Conservation (phyloP, 2,113 vertebrate species). For the Myotis yumanensis region DNA sequence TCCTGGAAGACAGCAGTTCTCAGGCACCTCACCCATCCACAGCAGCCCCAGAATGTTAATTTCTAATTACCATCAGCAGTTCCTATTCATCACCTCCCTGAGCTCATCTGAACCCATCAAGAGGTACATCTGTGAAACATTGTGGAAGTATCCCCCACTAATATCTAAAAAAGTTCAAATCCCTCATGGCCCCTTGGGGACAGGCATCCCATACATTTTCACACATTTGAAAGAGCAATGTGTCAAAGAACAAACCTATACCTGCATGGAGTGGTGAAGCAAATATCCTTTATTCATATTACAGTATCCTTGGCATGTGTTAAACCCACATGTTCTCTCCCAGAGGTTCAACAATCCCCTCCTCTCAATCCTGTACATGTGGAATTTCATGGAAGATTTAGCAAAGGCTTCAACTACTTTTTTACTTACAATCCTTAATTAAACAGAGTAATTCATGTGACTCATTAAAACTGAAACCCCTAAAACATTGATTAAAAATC, state of each 20-base stretch:
- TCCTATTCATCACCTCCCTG: not conserved
- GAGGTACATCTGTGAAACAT: not conserved
- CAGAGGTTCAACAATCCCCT: not conserved
- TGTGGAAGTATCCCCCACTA: not conserved
- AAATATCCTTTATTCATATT: not conserved
- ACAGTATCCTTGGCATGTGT: not conserved
- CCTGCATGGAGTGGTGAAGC: no score
- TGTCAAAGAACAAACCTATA: not conserved
- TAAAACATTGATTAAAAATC: not conserved
- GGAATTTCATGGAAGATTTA: not conserved
- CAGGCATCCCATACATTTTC: not conserved
- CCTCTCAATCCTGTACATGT: not conserved
- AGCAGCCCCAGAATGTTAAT: not conserved
- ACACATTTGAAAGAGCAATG: not conserved
- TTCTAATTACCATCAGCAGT: not conserved
- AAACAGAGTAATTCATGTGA: not conserved
- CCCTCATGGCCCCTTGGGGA: not conserved
- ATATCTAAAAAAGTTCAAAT: not conserved
- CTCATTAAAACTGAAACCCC: not conserved
- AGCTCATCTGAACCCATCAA: not conserved
- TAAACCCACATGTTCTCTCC: not conserved
- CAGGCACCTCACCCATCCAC: not conserved
- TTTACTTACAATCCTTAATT: not conserved
- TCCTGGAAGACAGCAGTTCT: not conserved
- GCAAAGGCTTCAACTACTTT: not conserved